A percentile compares a stretch with the other conserved stretches of the same genome.
phyloP scores from a whole-genome alignment of 2,113 vertebrate genomes.

The Hippocampus mohnikei region DNA sequence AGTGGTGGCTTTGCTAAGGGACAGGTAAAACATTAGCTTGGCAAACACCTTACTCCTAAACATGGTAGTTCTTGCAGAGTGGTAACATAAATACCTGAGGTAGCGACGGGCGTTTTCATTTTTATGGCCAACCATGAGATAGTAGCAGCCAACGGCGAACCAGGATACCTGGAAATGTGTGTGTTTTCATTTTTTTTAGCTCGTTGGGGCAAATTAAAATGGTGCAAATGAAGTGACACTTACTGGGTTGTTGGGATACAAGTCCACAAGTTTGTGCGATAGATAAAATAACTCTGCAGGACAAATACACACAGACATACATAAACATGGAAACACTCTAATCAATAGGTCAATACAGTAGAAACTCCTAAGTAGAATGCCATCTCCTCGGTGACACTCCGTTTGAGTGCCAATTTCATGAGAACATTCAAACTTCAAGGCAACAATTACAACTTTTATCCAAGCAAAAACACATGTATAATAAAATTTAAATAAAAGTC shows the following conservation, averaged over 20 bases:
- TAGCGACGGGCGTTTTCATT: constrained; percentile 95
- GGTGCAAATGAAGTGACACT: constrained; percentile 56
- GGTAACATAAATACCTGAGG: constrained; percentile 80
- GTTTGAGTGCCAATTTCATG: too few species aligned
- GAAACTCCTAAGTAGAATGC: too few species aligned
- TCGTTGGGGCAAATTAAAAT: neutral
- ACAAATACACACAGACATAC: constrained; percentile 5
- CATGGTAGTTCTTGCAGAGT: neutral
- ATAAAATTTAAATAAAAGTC: neutral
- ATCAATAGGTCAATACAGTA: neutral
- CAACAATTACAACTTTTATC: too few species aligned
- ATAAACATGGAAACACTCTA: constrained; percentile 6
- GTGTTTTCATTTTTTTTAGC: neutral
- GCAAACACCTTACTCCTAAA: neutral
- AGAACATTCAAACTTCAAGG: too few species aligned
- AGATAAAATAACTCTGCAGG: constrained; percentile 94
- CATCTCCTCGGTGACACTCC: too few species aligned
- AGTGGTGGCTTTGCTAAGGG: constrained; percentile 90
- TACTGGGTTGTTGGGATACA: constrained; percentile 97
- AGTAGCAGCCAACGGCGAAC: constrained; percentile 99
- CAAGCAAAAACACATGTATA: neutral
- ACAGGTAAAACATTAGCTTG: neutral
- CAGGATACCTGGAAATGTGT: constrained; percentile 83
- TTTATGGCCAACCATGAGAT: constrained; percentile 98
- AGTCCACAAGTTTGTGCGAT: constrained; percentile 96